These are phyloP conservation scores for Pammene fasciana DNA, from an alignment of 2,888 invertebrate species.

Conservation along the genomic window DNA sequence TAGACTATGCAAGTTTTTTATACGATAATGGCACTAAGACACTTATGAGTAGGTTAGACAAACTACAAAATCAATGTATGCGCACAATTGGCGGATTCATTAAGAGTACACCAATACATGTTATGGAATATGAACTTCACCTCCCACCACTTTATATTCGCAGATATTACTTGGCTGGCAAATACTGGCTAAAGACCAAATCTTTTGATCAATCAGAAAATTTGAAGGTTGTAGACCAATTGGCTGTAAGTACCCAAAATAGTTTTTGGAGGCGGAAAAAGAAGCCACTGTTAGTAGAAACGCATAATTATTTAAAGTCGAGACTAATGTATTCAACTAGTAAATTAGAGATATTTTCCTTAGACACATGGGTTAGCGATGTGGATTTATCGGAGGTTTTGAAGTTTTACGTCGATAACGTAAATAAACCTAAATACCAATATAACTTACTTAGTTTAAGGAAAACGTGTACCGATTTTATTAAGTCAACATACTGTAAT, in stretches of 20 bases:
- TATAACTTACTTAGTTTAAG: background rate
- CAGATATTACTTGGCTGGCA: background rate
- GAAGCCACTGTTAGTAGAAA: background rate
- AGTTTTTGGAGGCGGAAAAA: background rate
- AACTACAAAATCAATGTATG: constrained; percentile 3
- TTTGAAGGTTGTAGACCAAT: background rate
- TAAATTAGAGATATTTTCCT: background rate
- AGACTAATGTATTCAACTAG: background rate
- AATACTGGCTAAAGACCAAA: background rate
- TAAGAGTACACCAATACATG: constrained; percentile 3
- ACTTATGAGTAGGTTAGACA: background rate
- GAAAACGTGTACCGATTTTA: background rate
- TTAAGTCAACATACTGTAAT: background rate
- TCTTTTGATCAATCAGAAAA: background rate
- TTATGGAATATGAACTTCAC: background rate
- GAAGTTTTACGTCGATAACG: background rate
- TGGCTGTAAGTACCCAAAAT: background rate
- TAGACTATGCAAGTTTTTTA: background rate
- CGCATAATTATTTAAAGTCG: background rate
- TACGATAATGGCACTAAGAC: background rate
- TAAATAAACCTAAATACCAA: background rate
- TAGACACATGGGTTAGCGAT: background rate
- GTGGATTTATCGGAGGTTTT: background rate
- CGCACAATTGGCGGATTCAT: constrained; percentile 15
- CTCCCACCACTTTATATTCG: constrained; percentile 1